Conservation (phyloP, 2,797 vertebrate species). For the Sciurus carolinensis region DNA sequence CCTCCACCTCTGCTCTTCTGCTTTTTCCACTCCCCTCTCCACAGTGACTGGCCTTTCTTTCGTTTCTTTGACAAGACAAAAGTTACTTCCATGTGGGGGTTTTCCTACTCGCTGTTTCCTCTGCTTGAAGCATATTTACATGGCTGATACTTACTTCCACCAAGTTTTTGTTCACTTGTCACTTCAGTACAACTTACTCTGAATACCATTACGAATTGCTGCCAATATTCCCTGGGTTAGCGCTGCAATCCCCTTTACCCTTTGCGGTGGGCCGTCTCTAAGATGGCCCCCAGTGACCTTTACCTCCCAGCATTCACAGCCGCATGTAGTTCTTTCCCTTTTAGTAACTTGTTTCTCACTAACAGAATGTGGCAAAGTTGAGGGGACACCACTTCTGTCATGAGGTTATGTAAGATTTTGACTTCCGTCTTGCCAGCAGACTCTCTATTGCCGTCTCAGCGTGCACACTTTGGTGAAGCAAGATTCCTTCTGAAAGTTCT, state of each 20-base stretch:
- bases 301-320: not conserved
- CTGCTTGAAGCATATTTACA: not conserved
- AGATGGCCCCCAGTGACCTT: not conserved
- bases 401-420: not conserved
- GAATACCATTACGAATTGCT: not conserved
- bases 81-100: not conserved
- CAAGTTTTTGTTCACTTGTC: not conserved
- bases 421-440: not conserved
- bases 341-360: not conserved
- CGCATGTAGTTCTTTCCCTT: not conserved
- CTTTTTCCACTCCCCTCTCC: not conserved
- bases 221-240: not conserved
- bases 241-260: not conserved
- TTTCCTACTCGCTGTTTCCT: not conserved
- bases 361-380: not conserved
- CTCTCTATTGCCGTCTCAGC: not conserved
- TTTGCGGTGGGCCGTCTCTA: not conserved
- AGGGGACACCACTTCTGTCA: not conserved
- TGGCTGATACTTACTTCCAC: not conserved
- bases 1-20: no score
- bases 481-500: not conserved
- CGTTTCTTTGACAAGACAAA: not conserved
- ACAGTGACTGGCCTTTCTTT: not conserved
- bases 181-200: not conserved
- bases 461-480: not conserved